phyloP scores from a whole-genome alignment of 2,888 invertebrate species.

The Ennomos fuscantarius region DNA sequence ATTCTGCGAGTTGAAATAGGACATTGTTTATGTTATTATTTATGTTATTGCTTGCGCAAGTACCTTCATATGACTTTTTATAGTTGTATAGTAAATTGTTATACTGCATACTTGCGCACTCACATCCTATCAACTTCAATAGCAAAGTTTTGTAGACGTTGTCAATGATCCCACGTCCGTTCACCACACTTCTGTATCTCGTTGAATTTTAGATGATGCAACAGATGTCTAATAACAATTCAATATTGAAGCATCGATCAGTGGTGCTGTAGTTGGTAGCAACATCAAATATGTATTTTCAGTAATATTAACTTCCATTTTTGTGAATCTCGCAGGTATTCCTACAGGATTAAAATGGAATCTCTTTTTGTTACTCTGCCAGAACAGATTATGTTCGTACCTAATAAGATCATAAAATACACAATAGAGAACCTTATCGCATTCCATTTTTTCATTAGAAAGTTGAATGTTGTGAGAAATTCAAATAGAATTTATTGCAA shows the following conservation, averaged over 20 bases:
- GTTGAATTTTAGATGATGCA: conserved; percentile 7
- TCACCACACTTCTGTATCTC: neutral
- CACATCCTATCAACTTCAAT: too few relatives aligned
- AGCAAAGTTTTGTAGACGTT: too few relatives aligned
- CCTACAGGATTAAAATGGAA: conserved; percentile 66
- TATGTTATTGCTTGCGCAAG: too few relatives aligned
- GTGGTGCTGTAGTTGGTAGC: conserved; percentile 48
- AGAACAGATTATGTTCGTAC: conserved; percentile 57
- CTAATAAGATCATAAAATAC: conserved; percentile 21
- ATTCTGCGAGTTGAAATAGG: too few relatives aligned
- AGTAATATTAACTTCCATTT: conserved; percentile 54
- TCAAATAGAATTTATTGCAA: neutral
- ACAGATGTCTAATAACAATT: conserved; percentile 36
- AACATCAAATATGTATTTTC: conserved; percentile 57
- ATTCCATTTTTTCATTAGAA: conserved; percentile 1
- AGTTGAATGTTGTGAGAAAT: neutral
- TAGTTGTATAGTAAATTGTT: too few relatives aligned
- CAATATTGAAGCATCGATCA: conserved; percentile 43
- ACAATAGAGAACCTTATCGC: conserved; percentile 5
- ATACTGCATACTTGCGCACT: too few relatives aligned
- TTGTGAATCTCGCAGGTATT: conserved; percentile 59
- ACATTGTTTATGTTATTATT: too few relatives aligned
- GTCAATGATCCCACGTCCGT: too few relatives aligned
- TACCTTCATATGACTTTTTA: too few relatives aligned
- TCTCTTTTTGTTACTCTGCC: conserved; percentile 67